These are phyloP conservation scores for Pagrus major DNA, from an alignment of 2,113 vertebrate species.

Conservation along the genomic window DNA sequence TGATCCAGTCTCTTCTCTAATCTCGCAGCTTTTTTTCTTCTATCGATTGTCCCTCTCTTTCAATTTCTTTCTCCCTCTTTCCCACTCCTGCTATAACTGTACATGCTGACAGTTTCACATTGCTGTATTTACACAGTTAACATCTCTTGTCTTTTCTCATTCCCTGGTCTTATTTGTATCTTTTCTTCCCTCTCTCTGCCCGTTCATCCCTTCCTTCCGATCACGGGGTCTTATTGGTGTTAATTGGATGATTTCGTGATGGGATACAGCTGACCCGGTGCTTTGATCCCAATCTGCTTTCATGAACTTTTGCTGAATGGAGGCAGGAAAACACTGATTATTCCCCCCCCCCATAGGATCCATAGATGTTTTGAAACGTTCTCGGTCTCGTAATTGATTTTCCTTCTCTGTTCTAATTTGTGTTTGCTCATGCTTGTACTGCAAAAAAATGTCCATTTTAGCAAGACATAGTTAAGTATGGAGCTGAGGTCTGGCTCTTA, in stretches of 20 bases:
- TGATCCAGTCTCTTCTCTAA: slow-evolving; percentile 44
- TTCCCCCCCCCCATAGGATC: background rate
- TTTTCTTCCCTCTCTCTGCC: background rate
- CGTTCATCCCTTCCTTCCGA: background rate
- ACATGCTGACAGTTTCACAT: slow-evolving; percentile 18
- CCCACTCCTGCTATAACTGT: slow-evolving; percentile 16
- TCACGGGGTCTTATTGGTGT: slow-evolving; percentile 11
- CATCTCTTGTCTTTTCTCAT: slow-evolving; percentile 24
- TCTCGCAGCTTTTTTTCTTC: slow-evolving; percentile 43
- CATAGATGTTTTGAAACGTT: slow-evolving; percentile 18
- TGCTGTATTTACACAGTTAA: slow-evolving; percentile 26
- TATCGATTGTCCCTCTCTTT: slow-evolving; percentile 41
- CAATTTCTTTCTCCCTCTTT: slow-evolving; percentile 21
- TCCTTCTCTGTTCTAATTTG: slow-evolving; percentile 30
- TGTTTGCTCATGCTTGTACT: background rate
- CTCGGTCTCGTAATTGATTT: slow-evolving; percentile 30
- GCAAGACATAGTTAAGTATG: background rate
- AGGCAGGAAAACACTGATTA: slow-evolving; percentile 22
- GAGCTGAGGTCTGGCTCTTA: background rate
- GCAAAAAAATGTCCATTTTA: slow-evolving; percentile 4
- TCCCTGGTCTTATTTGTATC: background rate
- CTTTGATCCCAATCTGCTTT: slow-evolving; percentile 43
- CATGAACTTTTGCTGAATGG: slow-evolving; percentile 40
- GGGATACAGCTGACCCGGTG: slow-evolving; percentile 13
- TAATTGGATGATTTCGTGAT: slow-evolving; percentile 47